Percentiles rank a stretch among this genome's conserved stretches.
Evolutionary conservation across 2,888 invertebrate genomes (phyloP).

Genomic region (Microctonus hyperodae): DNA sequence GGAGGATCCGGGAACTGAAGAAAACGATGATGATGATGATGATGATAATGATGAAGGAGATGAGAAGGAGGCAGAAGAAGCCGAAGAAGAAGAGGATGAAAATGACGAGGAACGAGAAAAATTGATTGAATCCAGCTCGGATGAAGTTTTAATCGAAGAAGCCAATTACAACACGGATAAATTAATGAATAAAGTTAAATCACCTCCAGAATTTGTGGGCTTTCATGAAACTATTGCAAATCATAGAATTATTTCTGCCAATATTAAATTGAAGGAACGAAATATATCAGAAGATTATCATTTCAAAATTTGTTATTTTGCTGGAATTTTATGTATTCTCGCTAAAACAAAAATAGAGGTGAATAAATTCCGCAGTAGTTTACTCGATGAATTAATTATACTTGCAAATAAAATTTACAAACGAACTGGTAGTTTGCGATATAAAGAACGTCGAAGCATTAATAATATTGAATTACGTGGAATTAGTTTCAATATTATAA

Average conservation of each 20-base stretch:
- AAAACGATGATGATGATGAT: conserved; percentile 1
- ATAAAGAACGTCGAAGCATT: conserved; percentile 49
- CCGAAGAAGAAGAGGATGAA: no score
- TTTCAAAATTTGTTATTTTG: conserved; percentile 53
- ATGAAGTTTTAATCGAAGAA: conserved; percentile 1
- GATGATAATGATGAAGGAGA: no score
- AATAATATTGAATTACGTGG: conserved; percentile 49
- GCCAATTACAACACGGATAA: conserved; percentile 9
- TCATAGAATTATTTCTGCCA: conserved; percentile 48
- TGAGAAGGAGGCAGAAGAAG: no score
- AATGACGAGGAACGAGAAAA: conserved; percentile 3
- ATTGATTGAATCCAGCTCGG: background rate
- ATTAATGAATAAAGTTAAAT: conserved; percentile 15
- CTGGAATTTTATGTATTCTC: conserved; percentile 53
- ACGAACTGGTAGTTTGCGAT: conserved; percentile 47
- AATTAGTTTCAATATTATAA: conserved; percentile 47
- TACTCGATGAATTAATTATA: conserved; percentile 50
- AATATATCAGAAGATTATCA: conserved; percentile 39
- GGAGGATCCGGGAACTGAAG: background rate
- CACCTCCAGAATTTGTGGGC: conserved; percentile 38
- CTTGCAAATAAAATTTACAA: conserved; percentile 47
- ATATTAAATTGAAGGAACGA: conserved; percentile 44
- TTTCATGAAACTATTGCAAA: conserved; percentile 45
- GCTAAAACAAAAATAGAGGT: conserved; percentile 48
- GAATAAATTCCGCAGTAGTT: conserved; percentile 41